Conservation (phyloP, 92 coral and sea anemone genomes). For the Micromussa lordhowensis region DNA sequence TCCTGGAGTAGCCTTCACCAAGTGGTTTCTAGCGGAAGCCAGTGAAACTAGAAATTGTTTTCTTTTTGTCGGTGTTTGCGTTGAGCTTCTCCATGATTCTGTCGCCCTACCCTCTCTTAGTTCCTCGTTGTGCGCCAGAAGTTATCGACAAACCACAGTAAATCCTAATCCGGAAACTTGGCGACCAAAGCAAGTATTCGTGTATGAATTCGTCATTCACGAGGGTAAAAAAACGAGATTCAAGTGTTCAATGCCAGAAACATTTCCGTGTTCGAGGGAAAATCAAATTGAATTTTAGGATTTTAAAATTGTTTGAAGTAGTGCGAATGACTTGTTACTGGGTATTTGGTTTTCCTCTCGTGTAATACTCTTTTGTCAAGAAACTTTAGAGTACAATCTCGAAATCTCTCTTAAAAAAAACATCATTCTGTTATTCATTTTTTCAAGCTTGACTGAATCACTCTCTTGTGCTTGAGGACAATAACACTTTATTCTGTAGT, state of each 20-base stretch:
- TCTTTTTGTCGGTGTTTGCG: not conserved
- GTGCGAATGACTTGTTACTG: not conserved
- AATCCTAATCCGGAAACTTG: constrained; percentile 29
- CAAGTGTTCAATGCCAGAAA: too few relatives aligned
- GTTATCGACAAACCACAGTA: constrained; percentile 2
- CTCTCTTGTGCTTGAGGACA: not conserved
- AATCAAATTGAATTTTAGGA: not conserved
- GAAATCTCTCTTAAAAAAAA: not conserved
- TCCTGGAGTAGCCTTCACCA: constrained; percentile 3
- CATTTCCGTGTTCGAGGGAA: not conserved
- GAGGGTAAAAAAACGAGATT: not conserved
- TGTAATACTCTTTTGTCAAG: not conserved
- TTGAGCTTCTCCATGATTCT: not conserved
- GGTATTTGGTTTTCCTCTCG: not conserved
- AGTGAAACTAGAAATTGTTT: constrained; percentile 12
- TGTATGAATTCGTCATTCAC: not conserved
- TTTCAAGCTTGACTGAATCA: not conserved
- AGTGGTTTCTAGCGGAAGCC: constrained; percentile 10
- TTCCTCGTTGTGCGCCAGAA: not conserved
- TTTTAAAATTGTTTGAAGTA: not conserved
- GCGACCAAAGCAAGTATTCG: constrained; percentile 1
- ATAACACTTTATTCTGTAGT: not conserved
- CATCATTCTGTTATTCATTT: not conserved
- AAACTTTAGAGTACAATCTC: not conserved
- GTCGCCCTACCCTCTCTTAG: not conserved